phyloP scores from a whole-genome alignment of 2,888 invertebrate genomes.

The Blastobasis lacticolella region DNA sequence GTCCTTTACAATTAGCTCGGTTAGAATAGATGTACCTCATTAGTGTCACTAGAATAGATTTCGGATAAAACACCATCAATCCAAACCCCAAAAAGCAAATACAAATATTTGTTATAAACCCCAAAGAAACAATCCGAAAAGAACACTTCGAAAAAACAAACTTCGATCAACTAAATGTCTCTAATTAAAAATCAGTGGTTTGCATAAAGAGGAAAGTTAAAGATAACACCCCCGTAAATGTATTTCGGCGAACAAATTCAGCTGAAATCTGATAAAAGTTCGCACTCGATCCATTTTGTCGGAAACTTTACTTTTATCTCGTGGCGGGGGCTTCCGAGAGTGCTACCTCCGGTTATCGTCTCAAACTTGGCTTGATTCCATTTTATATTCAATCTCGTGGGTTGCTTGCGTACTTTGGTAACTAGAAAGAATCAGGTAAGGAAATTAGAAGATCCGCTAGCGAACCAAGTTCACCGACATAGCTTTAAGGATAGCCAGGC shows the following conservation, averaged over 20 bases:
- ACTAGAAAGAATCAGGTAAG: slow-evolving; percentile 33
- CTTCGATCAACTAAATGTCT: background rate
- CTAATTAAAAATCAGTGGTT: slow-evolving; percentile 28
- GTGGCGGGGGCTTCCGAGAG: slow-evolving; percentile 10
- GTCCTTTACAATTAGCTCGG: no score
- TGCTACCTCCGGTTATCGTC: slow-evolving; percentile 22
- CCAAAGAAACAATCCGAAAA: no score
- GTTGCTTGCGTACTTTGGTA: slow-evolving; percentile 18
- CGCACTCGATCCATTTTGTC: slow-evolving; percentile 36
- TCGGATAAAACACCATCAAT: no score
- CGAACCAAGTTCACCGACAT: no score
- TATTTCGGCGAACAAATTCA: slow-evolving; percentile 28
- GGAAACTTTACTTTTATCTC: slow-evolving; percentile 50
- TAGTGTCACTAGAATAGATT: no score
- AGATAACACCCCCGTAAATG: slow-evolving; percentile 30
- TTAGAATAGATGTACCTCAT: no score
- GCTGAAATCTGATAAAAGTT: slow-evolving; percentile 38
- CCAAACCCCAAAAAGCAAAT: no score
- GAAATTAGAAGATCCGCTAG: background rate
- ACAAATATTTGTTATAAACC: no score
- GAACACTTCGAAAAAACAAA: background rate
- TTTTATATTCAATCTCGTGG: slow-evolving; percentile 36
- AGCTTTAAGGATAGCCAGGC: no score
- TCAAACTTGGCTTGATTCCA: slow-evolving; percentile 37
- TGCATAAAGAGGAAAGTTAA: slow-evolving; percentile 32